Evolutionary conservation across 2,888 invertebrate genomes (phyloP), one percentile per base, ranked within the genome.

Genomic region (Macrosoma leucophasiata): DNA sequence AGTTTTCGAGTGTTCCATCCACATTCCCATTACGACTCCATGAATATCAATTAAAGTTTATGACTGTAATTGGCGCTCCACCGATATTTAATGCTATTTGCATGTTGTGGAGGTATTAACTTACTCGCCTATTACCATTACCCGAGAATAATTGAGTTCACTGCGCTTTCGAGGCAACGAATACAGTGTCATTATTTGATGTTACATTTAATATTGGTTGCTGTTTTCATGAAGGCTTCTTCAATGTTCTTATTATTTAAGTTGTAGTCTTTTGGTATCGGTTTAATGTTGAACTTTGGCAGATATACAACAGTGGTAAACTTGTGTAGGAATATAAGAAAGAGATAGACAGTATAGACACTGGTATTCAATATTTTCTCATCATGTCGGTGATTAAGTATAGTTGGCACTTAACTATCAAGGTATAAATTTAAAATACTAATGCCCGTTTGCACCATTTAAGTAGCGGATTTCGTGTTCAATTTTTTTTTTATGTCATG

Each of bases 31-130:
- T 69, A 67, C 56, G 53, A 58, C 50, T 58, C 62, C 61, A 70
- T 72, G 69, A 71, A 75, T 75, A 73, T 66, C 70, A 76, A 74
- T 75, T 72, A 66, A 73, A 74, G 67, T 70, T 68, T 65, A 64
- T 59, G 63, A 66, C 59, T 72, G 62, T 55, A 72, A 74, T 70
- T 71, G 68, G 62, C 57, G 55, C 57, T 51, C 63, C 53, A 49
- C 62, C 62, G 52, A 69, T 72, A 72, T 72, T 69, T 73, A 73
- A 70, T 68, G 64, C 53, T 57, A 69, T 76, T 75, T 68, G 70
- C 71, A 70, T 71, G 72, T 68, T 65, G 62, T 43, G 58, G 54
- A 45, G 48, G 51, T 63, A 67, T 73, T 71, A 66, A 63, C 55
- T 63, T 61, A 58, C 58, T 41, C 44, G 39, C 51, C 55, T 64